Conservation (phyloP, 1,140 invertebrate species). For the Proctacanthus coquilletti region DNA sequence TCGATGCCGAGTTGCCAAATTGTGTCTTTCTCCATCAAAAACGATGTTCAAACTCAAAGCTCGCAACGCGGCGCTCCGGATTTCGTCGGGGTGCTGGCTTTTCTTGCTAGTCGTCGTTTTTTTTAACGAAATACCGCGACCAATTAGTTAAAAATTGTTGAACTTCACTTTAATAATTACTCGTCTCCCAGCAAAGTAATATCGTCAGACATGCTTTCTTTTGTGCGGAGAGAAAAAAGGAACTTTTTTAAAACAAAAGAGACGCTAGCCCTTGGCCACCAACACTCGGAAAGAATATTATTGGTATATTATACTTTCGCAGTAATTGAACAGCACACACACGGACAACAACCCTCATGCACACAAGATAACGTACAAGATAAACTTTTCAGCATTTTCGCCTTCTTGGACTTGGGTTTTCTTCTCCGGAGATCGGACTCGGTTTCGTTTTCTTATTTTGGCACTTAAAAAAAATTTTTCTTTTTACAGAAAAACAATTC, state of each 20-base stretch:
- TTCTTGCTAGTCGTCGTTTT: too few relatives aligned
- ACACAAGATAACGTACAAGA: constrained; percentile 1
- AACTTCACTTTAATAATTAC: too few relatives aligned
- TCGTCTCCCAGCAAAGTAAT: too few relatives aligned
- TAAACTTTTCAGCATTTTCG: background rate
- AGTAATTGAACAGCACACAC: background rate
- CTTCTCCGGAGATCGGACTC: too few relatives aligned
- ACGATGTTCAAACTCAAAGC: too few relatives aligned
- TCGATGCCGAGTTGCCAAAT: background rate
- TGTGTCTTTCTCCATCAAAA: background rate
- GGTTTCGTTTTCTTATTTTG: too few relatives aligned
- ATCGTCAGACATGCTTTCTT: constrained; percentile 2
- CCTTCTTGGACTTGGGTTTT: too few relatives aligned
- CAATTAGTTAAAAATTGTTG: too few relatives aligned
- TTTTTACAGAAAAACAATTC: background rate
- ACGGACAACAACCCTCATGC: background rate
- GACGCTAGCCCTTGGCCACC: constrained; percentile 5
- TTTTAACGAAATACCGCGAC: too few relatives aligned
- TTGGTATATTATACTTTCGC: background rate
- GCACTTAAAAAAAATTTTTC: background rate
- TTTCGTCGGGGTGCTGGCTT: too few relatives aligned
- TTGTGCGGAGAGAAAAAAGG: background rate
- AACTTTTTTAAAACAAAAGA: constrained; percentile 6
- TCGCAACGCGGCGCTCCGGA: too few relatives aligned
- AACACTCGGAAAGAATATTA: constrained; percentile 3